Percentiles rank a stretch among this genome's conserved stretches.
Evolutionary conservation across 2,797 vertebrate genomes (phyloP).

Genomic region (Manis pentadactyla): DNA sequence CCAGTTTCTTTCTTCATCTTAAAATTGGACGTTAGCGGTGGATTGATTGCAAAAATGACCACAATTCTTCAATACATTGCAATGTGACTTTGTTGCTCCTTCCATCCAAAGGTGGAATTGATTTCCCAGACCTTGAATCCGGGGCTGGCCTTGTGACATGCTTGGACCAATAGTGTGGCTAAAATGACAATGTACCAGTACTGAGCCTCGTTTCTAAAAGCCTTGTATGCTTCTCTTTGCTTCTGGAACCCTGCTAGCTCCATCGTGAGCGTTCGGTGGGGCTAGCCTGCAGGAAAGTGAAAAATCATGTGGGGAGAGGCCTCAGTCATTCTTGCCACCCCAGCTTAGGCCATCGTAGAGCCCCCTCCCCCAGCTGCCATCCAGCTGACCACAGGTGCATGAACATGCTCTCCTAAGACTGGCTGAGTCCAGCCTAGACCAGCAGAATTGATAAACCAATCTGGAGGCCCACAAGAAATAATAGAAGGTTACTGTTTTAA

Average conservation of each 20-base stretch:
- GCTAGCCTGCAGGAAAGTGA: background rate
- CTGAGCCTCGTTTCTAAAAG: background rate
- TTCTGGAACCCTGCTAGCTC: background rate
- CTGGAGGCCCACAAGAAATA: background rate
- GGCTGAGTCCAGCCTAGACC: too few relatives aligned
- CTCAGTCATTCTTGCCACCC: background rate
- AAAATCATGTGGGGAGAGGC: background rate
- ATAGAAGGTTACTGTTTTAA: background rate
- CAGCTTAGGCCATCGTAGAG: background rate
- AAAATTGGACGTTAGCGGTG: background rate
- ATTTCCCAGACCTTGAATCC: background rate
- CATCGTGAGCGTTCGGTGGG: background rate
- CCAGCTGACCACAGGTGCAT: background rate
- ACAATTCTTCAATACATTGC: background rate
- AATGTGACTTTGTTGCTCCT: background rate
- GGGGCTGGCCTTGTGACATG: background rate
- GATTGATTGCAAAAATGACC: background rate
- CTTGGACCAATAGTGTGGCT: background rate
- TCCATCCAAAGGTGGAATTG: background rate
- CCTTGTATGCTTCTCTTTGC: background rate
- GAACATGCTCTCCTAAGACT: background rate
- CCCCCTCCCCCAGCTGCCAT: background rate
- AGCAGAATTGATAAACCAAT: background rate
- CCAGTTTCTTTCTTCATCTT: slow-evolving; percentile 26
- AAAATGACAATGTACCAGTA: background rate